Conservation (phyloP, 1,140 invertebrate species). For the Hesperophylax magnus region DNA sequence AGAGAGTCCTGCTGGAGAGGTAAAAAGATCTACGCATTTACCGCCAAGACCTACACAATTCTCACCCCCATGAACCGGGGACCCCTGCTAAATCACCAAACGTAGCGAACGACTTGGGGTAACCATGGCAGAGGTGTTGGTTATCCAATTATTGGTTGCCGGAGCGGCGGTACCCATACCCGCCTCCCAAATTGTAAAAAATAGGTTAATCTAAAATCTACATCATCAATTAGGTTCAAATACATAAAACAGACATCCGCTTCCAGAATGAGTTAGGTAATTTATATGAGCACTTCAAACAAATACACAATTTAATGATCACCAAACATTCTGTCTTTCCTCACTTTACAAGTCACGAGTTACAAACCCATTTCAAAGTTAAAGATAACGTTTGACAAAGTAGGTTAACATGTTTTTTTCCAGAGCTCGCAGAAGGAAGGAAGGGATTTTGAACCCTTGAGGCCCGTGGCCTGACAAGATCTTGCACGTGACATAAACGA, state of each 20-base stretch:
- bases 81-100: no score
- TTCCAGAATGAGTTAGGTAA: neutral
- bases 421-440: neutral
- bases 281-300: neutral
- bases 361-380: no score
- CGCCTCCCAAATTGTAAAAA: no score
- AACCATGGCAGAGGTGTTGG: no score
- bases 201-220: neutral
- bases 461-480: neutral
- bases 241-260: slow-evolving; percentile 16
- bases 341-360: neutral
- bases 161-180: no score
- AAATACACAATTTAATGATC: neutral
- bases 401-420: slow-evolving; percentile 2
- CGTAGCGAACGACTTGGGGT: no score
- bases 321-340: neutral
- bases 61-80: no score
- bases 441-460: neutral
- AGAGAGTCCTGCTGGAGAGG: no score
- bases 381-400: no score
- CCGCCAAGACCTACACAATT: no score
- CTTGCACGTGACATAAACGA: neutral
- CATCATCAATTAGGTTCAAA: neutral
- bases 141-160: no score
- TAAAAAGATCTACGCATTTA: no score